Evolutionary conservation across 2,113 vertebrate genomes (phyloP), one percentile per base, ranked within the genome.

Genomic region (Oreochromis aureus): DNA sequence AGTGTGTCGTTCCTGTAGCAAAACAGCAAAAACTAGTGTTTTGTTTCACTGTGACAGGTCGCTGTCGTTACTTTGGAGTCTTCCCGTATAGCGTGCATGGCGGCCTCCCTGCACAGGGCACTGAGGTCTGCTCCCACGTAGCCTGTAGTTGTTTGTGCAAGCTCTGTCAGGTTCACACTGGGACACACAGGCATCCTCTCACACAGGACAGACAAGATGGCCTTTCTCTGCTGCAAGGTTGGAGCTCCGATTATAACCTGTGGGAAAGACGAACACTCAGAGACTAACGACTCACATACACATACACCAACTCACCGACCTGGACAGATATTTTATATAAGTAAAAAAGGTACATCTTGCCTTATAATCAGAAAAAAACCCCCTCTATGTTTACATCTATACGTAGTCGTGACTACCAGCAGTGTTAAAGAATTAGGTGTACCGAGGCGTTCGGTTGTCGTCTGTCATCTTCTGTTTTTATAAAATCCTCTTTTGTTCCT

Each of bases 71-170:
- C 98, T 97, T 96, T 96, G 41, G 95, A 85, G 36, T 87, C 91
- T 39, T 91, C 96, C n/a, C 96, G 95, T 71, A 99, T 30, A 36
- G 97, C 97, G 4, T 95, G 95, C 96, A 99, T 94, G n/a, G 97
- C 97, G 9, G 98, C 98, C 86, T 99, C 98, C 85, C 98, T 95
- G 94, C 98, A 98, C 87, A 99, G 96, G 1, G 98, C 98, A 1
- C 96, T 96, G 51, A 99, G 96, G 92, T 99, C 99, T 10, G 99
- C 98, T 32, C 98, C 98, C 2, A 99, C 99, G 2, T 97, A 99
- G 16, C 98, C 99, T 5, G 97, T 90, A 0, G 98, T 98, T 90
- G 97, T 97, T 88, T 97, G 97, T 19, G 98, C 98, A n/a, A 99
- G 95, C 36, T 95, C 91, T 18, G 87, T 44, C 89, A 97, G 71